phyloP scores from a whole-genome alignment of 2,797 vertebrate genomes.

The Oophaga sylvatica region DNA sequence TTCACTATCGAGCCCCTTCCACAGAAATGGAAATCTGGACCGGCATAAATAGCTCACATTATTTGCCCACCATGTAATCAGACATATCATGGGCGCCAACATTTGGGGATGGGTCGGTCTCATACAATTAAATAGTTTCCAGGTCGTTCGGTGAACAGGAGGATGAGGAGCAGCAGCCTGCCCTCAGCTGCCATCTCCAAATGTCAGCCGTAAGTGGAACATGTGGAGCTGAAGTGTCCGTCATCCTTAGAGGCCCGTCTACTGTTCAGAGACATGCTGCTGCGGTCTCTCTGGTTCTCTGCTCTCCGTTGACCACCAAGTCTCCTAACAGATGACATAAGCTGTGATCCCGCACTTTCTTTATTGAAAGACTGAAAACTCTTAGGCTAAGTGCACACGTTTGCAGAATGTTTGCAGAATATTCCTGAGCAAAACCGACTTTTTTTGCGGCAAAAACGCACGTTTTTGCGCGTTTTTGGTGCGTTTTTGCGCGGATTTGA shows the following conservation, averaged over 20 bases:
- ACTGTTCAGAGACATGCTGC: neutral
- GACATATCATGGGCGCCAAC: neutral
- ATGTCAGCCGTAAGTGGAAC: constrained; percentile 3
- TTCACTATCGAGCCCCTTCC: neutral
- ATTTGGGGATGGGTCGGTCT: neutral
- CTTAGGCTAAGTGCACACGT: no score
- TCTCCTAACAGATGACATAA: neutral
- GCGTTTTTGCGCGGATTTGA: no score
- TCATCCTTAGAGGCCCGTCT: neutral
- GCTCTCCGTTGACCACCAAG: neutral
- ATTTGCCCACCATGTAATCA: neutral
- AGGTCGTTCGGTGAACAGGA: neutral
- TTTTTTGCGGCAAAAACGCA: no score
- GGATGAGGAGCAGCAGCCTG: neutral
- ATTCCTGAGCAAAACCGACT: no score
- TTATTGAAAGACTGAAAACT: neutral
- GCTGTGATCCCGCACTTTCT: neutral
- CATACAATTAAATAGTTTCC: neutral
- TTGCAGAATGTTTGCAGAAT: no score
- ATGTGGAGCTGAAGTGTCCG: neutral
- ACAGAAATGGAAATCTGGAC: neutral
- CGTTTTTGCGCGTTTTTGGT: no score
- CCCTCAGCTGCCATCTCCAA: neutral
- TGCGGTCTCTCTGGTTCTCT: neutral
- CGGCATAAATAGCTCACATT: neutral